Evolutionary conservation across 2,888 invertebrate genomes (phyloP), one percentile per base, ranked within the genome.

Genomic region (Mesochorus sp.): DNA sequence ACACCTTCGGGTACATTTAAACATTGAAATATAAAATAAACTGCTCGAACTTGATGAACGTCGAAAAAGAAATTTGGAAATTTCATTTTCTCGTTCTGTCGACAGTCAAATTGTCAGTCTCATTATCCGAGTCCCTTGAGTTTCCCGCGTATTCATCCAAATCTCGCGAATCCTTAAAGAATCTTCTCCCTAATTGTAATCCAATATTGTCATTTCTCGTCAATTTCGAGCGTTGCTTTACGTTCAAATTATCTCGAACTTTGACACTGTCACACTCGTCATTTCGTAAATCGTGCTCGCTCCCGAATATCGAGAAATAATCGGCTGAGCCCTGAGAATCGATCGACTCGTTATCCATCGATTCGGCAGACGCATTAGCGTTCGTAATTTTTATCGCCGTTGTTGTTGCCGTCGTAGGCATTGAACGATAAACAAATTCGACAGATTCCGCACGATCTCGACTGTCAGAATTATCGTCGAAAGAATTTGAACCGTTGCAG

Each of bases 141-240:
- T 44, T 39, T 6, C n/a, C 74, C 44, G 57, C 31, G 37, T 44
- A 70, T 28, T 74, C 64, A 0, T 49, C 12, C 5, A 78, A 47
- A 44, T 51, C 12, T 12, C 34, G 44, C n/a, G 49, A 44, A 5
- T 49, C 49, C 14, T 68, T 61, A 1, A 59, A 19, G 8, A 70
- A 61, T 26, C 62, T 70, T 62, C 67, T 73, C 8, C 42, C 72
- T 37, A 59, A 34, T 26, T 66, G 59, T 42, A 74, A 21, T 49
- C 76, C 70, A 19, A 66, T 70, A 28, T 80, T 81, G 34, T 80
- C 73, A 64, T 81, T 82, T 57, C 77, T 82, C n/a, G 83, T 83
- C 17, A 83, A 79, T 76, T 81, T 83, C 21, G 83, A 83, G 26
- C 83, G 67, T 34, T 79, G 80, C 24, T 82, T 82, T 39, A 81